Conservation (phyloP, 2,797 vertebrate genomes). For the Prionace glauca region DNA sequence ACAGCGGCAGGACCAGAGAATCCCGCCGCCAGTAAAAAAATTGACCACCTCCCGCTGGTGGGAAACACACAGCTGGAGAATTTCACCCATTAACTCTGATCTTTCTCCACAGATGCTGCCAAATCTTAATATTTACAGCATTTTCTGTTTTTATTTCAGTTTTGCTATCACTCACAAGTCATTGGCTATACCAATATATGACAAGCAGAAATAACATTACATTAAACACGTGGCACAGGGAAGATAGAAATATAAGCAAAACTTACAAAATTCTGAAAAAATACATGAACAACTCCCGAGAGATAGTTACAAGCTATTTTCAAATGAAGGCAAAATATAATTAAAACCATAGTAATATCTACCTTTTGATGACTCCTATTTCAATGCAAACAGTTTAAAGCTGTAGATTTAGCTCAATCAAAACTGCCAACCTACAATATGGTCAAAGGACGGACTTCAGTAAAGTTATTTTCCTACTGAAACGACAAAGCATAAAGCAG, state of each 20-base stretch:
- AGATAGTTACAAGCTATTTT: background rate
- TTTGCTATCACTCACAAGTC: background rate
- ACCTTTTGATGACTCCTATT: background rate
- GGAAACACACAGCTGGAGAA: no score
- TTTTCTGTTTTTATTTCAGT: background rate
- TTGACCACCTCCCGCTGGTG: no score
- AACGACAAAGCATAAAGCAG: background rate
- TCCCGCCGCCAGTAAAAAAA: no score
- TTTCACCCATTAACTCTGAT: no score
- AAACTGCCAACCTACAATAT: background rate
- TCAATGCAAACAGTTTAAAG: background rate
- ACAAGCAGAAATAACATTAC: background rate
- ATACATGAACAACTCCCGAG: background rate
- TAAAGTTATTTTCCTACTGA: background rate
- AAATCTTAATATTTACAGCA: no score
- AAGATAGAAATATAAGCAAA: background rate
- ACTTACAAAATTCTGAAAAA: background rate
- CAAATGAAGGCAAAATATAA: background rate
- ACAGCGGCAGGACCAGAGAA: no score
- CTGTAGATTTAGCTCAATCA: constrained; percentile 1
- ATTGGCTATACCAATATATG: background rate
- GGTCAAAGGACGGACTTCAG: background rate
- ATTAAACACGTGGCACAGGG: background rate
- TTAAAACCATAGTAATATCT: no score
- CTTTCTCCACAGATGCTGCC: no score